Base-by-base conservation (phyloP, 2,888 invertebrate species). In the Apodemia zela region DNA sequence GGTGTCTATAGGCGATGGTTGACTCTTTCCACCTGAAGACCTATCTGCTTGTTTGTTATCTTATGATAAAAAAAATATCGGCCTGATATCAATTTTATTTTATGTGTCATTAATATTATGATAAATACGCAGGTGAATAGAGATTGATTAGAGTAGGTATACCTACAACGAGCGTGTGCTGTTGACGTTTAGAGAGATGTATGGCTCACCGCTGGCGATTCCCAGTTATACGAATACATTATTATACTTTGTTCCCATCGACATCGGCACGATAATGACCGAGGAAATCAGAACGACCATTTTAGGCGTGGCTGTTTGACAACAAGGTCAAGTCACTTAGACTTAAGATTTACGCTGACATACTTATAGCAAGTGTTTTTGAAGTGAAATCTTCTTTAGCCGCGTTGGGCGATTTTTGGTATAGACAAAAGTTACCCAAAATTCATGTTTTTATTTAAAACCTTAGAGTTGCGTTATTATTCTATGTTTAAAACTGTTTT, bases 261-360 rank as follows among this genome's bases (percentile, higher is more conserved):
- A 54, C 51, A 21, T 54, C 29, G 25, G 54, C 54, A 54, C 25
- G 54, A 57, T 47, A 47, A 47, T 47, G 45, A 47, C 45, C 45
- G 45, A 47, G 45, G 45, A 47, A 47, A 47, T 47, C 45, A 47
- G 45, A 17, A 47, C 45, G 17, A 47, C 17, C 45, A 47, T 47
- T 47, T 47, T n/a, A 15, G 45, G 6, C 45, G 45, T 47, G 45
- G 45, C 45, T 47, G 8, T 47, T 47, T 17, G n/a, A 47, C 45
- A 47, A 47, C 45, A 47, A 47, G 45, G 45, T 47, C 45, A 47
- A 7, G n/a, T n/a, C n/a, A 47, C 7, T 47, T 47, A 47, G 45
- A 15, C 6, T 45, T n/a, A 45, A 45, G 45, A 7, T 47, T 47
- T 47, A 47, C 42, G 1, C 3, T 13, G 15, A 42, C 42, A 42